Base-by-base conservation (phyloP, 2,888 invertebrate species). In the Nebria brevicollis region DNA sequence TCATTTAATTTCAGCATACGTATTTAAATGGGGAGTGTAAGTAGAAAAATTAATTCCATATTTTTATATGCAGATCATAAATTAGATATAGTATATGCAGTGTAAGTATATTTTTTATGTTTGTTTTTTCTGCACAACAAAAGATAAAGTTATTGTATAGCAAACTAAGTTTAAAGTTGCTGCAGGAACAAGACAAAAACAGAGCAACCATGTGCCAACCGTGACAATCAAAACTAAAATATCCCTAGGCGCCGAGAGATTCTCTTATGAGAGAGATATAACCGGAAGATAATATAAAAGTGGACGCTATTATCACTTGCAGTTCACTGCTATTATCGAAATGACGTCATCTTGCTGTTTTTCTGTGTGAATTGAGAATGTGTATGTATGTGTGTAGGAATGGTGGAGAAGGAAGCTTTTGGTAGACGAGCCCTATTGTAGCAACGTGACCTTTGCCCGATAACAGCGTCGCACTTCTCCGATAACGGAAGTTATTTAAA, bases 401-500 rank as follows among this genome's bases (percentile, higher is more conserved):
- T 34, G 2, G 5, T 34, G 1, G 34, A 34, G 34, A 11, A 70
- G 25, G 34, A 26, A 25, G 70, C 66, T 70, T 5, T 26, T 34
- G 25, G 3, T 70, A 34, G 11, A 70, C 26, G 3, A n/a, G 3
- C n/a, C 5, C 70, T 70, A 25, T 34, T 34, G 34, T 70, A 10
- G 13, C 34, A 8, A 13, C 25, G 70, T 66, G 34, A 66, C 65
- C 11, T 54, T 25, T 26, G 26, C 43, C 26, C 43, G 70, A 70
- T 70, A 70, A 65, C 66, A 65, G 66, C 65, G 75, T 11, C 75
- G 66, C 26, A 20, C 7, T 75, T 34, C 26, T 70, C 26, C 66
- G 75, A 25, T 20, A 65, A 34, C 75, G 65, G 75, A 75, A 75
- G 75, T 75, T 75, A 75, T 75, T 75, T 75, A 75, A 75, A 75